Evolutionary conservation across 2,113 vertebrate genomes (phyloP), one percentile per base, ranked within the genome.

Genomic region (Heterocephalus glaber): DNA sequence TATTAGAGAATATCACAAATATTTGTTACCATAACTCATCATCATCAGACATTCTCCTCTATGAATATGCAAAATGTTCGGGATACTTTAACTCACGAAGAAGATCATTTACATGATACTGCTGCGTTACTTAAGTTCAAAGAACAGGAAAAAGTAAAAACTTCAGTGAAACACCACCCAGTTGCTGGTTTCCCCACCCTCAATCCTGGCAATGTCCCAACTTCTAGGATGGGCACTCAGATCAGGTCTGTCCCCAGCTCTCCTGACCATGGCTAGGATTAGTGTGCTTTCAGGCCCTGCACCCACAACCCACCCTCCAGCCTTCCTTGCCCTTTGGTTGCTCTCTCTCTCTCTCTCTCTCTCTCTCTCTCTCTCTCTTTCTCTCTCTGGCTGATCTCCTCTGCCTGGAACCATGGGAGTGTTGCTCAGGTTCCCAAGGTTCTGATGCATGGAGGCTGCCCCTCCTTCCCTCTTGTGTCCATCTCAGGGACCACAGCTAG

Each of bases 251-350:
- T n/a, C 52, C 54, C 61, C 35, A 44, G 38, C 11, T 60, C 33
- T 35, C 30, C 1, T 3, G 41, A 38, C 72, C 49, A 56, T 17
- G 41, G 38, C 87, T 72, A 5, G 52, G 38, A n/a, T 3, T 44
- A 60, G 9, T 1, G 14, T 20, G 7, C 56, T 54, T 41, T 24
- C 26, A 2, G 1, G 16, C 47, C 5, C 22, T 12, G 10, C 41
- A 33, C 20, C 61, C 4, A 38, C 5, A 54, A 28, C 13, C 16
- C 11, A 0, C 7, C 19, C 1, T 58, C 3, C 24, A 74, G 38
- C 41, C 20, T 12, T 28, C 49, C 56, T 65, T 0, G 3, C 41
- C 44, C 77, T 33, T 28, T 22, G 2, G 70, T 24, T 26, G 22
- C 70, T 35, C 66, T 84, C 47, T 22, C 9, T 33, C 2, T 13